Evolutionary conservation across 2,888 invertebrate genomes (phyloP).

Genomic region (Habrosyne pyritoides): DNA sequence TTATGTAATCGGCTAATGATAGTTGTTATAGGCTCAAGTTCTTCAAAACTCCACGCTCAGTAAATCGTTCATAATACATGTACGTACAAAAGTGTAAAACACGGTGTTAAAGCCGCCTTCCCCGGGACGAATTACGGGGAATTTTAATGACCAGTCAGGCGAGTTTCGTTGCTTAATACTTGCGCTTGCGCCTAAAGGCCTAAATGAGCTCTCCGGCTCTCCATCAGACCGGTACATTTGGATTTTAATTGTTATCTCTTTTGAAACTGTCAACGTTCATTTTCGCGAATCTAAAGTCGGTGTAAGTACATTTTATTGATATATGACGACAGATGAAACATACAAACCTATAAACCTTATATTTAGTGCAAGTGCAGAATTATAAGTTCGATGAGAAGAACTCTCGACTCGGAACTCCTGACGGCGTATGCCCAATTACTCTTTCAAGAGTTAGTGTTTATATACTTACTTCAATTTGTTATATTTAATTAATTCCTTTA

Average conservation of each 20-base stretch:
- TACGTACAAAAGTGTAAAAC: conserved; percentile 42
- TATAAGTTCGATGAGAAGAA: no score
- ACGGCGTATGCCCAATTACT: no score
- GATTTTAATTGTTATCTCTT: conserved; percentile 42
- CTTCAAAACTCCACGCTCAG: neutral
- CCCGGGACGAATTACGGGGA: conserved; percentile 66
- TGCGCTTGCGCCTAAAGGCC: conserved; percentile 46
- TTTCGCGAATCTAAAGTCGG: neutral
- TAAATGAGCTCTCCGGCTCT: conserved; percentile 42
- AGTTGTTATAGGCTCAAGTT: neutral
- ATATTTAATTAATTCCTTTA: conserved; percentile 4
- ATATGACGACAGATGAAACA: no score
- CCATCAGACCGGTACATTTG: conserved; percentile 35
- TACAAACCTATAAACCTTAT: no score
- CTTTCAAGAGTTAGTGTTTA: no score
- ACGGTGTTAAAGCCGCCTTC: conserved; percentile 33
- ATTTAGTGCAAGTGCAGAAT: no score
- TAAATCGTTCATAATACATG: neutral
- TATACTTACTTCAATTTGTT: no score
- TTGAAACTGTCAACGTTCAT: conserved; percentile 7
- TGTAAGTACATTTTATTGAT: neutral
- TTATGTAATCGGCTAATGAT: neutral
- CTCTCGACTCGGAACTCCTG: no score
- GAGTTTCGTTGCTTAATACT: conserved; percentile 53
- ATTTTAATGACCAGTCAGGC: conserved; percentile 68